Evolutionary conservation across 2,113 vertebrate genomes (phyloP).

Genomic region (Apodemus sylvaticus): DNA sequence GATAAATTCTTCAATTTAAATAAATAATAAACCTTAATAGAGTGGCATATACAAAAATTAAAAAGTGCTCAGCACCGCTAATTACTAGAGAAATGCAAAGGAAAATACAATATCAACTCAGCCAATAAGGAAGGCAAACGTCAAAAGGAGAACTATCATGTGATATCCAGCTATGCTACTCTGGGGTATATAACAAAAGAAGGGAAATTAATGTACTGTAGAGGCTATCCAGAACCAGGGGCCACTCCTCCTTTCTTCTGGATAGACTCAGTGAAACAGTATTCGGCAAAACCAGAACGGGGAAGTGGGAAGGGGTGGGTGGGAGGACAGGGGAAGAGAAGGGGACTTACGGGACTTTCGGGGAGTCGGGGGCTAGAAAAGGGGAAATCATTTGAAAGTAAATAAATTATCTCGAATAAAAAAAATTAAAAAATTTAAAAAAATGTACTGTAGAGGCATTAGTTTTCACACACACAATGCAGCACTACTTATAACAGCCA

Average conservation of each 20-base stretch:
- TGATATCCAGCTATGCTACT: neutral
- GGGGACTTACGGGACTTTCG: too few species aligned
- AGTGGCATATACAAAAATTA: neutral
- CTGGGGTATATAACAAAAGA: neutral
- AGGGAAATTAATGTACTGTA: neutral
- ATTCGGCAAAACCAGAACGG: too few species aligned
- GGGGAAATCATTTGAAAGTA: too few species aligned
- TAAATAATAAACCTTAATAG: neutral
- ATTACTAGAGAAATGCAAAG: neutral
- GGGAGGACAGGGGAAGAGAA: too few species aligned
- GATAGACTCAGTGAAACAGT: too few species aligned
- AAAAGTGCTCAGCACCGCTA: neutral
- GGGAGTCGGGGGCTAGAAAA: too few species aligned
- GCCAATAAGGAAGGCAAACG: too few species aligned
- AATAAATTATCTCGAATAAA: too few species aligned
- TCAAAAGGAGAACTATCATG: neutral
- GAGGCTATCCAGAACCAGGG: too few species aligned
- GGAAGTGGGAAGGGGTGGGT: too few species aligned
- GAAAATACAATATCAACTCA: neutral
- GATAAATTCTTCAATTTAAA: neutral
- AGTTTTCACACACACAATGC: neutral
- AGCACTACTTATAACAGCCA: neutral
- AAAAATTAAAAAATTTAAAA: too few species aligned
- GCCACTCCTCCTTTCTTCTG: too few species aligned
- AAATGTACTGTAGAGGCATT: neutral